Evolutionary conservation across 1,140 invertebrate species (phyloP).

Genomic region (Magallana gigas): DNA sequence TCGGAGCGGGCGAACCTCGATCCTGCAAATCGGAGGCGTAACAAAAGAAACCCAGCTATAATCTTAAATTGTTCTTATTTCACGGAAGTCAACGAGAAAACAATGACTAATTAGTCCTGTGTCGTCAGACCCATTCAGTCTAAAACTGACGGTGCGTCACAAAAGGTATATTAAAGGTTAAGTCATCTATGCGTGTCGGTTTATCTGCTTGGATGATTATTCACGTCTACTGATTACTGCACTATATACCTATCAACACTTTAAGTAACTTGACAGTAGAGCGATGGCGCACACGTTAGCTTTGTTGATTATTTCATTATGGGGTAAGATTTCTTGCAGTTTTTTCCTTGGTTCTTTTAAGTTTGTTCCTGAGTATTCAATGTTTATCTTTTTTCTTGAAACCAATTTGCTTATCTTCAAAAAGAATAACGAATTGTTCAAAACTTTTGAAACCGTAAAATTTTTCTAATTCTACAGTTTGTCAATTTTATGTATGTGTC

Average conservation of each 20-base stretch:
- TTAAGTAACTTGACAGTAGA: background rate
- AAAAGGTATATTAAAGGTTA: background rate
- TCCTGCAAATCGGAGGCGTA: background rate
- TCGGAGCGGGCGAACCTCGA: background rate
- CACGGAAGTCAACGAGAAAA: background rate
- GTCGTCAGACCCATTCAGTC: background rate
- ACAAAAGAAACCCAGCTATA: background rate
- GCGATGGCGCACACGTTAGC: conserved; percentile 14
- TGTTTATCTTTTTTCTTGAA: too few species aligned
- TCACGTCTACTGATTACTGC: background rate
- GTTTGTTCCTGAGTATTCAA: background rate
- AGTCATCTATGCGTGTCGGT: background rate
- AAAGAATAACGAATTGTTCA: too few species aligned
- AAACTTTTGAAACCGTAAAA: too few species aligned
- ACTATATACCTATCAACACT: conserved; percentile 10
- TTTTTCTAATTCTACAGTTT: too few species aligned
- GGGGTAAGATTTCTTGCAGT: background rate
- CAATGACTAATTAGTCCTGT: background rate
- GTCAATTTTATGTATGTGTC: too few species aligned
- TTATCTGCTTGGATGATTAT: background rate
- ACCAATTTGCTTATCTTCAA: too few species aligned
- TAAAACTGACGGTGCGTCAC: background rate
- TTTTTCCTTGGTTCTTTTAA: background rate
- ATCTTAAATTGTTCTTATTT: background rate
- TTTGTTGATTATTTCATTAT: conserved; percentile 17